Evolutionary conservation across 1,140 invertebrate species (phyloP), one percentile per base, ranked within the genome.

Genomic region (Brachionus rotundiformis): DNA sequence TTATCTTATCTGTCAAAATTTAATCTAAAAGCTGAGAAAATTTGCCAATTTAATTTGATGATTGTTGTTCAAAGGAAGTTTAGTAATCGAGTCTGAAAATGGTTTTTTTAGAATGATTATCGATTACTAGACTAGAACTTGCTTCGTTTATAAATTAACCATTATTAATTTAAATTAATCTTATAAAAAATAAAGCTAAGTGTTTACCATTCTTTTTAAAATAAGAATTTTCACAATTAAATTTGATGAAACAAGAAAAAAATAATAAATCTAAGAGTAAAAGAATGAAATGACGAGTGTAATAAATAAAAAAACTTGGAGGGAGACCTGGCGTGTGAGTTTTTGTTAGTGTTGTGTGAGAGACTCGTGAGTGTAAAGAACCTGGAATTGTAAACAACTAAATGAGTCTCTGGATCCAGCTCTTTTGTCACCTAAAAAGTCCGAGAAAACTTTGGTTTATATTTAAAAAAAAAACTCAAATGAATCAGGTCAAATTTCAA

Each of bases 1-100:
- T 16, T 54, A 23, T 54, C 47, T 54, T 54, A 54, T 54, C 47
- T 54, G 47, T 54, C 47, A 54, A 54, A 54, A 54, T 54, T 54
- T 54, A 25, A 54, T 54, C 47, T 54, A 25, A 25, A 54, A 54
- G n/a, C 47, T 54, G 47, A 54, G 16, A 16, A 54, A 54, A 54
- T 7, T 54, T 54, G 47, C 47, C 47, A 54, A 54, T 54, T 54
- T 16, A 54, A 54, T 54, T 54, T 54, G 47, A 54, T 54, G 47
- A 54, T 54, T 54, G 19, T 54, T 54, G 47, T 54, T 54, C 47
- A 19, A 54, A 54, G 47, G 47, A 54, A 54, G 47, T 54, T 8
- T 54, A 54, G 47, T 25, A 54, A 54, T 54, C 47, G 23, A 54
- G 47, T 54, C 47, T 54, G 47, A 54, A 54, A 54, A 54, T 19